phyloP scores from a whole-genome alignment of 2,888 invertebrate genomes.

The Zaprionus bogoriensis region DNA sequence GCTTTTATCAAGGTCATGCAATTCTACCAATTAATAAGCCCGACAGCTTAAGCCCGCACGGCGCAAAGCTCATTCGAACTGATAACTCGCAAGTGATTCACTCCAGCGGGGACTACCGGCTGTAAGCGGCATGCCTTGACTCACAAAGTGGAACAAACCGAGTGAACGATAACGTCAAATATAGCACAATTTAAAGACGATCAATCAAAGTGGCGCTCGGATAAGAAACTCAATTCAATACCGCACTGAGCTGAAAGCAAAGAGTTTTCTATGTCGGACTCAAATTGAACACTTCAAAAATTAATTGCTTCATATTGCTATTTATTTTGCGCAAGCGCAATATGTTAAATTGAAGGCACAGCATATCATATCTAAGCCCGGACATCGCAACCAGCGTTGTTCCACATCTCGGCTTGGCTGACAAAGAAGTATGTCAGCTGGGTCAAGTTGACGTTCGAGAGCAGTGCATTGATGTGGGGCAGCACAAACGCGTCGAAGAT shows the following conservation, averaged over 20 bases:
- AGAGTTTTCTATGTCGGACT: too few relatives aligned
- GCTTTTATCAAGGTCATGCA: background rate
- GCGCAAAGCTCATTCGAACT: too few relatives aligned
- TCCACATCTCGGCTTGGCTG: constrained; percentile 5
- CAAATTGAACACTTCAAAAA: too few relatives aligned
- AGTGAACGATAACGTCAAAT: background rate
- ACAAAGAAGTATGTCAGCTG: background rate
- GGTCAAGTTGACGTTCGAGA: constrained; percentile 18
- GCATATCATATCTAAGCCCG: too few relatives aligned
- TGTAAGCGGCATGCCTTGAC: background rate
- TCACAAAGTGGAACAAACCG: background rate
- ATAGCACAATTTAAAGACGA: constrained; percentile 13
- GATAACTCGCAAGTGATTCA: too few relatives aligned
- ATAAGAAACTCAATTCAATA: too few relatives aligned
- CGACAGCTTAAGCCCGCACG: too few relatives aligned
- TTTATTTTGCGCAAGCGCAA: too few relatives aligned
- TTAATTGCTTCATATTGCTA: too few relatives aligned
- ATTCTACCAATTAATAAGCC: background rate
- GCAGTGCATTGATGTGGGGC: constrained; percentile 39
- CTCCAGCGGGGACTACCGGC: too few relatives aligned
- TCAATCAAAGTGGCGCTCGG: constrained; percentile 28
- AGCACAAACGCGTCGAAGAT: constrained; percentile 18
- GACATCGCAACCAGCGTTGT: background rate
- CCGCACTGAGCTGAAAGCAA: too few relatives aligned
- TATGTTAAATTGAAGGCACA: too few relatives aligned